Percentiles rank a stretch among this genome's conserved stretches.
These are phyloP conservation scores for Dioctria linearis DNA, from an alignment of 2,888 invertebrate genomes.

Conservation along the genomic window DNA sequence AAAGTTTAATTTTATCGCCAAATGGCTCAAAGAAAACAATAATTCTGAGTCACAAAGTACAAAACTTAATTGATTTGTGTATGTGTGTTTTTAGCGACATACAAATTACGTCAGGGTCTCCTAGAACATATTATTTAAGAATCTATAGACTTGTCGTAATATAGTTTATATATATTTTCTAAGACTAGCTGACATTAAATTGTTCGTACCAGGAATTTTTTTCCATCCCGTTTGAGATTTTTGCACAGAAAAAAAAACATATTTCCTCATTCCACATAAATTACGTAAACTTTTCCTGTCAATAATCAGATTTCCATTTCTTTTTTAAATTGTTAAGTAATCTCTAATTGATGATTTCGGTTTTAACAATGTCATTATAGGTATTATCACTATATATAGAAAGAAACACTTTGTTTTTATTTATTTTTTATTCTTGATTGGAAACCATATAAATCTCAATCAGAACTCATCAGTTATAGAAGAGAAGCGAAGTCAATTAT, in stretches of 20 bases:
- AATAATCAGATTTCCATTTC: no score
- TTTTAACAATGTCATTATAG: no score
- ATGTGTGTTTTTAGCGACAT: no score
- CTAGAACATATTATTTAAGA: no score
- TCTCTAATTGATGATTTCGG: no score
- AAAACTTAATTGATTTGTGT: neutral
- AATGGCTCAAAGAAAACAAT: conserved; percentile 17
- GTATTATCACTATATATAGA: no score
- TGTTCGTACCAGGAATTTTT: neutral
- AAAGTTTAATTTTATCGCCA: conserved; percentile 36
- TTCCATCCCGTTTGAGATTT: conserved; percentile 18
- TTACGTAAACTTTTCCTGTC: no score
- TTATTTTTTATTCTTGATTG: conserved; percentile 1
- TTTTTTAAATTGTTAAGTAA: no score
- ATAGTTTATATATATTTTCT: no score
- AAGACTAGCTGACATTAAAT: neutral
- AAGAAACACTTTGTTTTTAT: neutral
- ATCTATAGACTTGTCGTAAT: no score
- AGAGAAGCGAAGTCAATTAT: neutral
- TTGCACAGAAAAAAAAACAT: no score
- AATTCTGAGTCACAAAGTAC: conserved; percentile 19
- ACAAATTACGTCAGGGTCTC: neutral
- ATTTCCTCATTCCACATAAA: conserved; percentile 6
- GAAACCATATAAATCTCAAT: conserved; percentile 38
- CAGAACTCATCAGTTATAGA: conserved; percentile 17